phyloP scores from a whole-genome alignment of 2,888 invertebrate species.

The Amblyteles armatorius region DNA sequence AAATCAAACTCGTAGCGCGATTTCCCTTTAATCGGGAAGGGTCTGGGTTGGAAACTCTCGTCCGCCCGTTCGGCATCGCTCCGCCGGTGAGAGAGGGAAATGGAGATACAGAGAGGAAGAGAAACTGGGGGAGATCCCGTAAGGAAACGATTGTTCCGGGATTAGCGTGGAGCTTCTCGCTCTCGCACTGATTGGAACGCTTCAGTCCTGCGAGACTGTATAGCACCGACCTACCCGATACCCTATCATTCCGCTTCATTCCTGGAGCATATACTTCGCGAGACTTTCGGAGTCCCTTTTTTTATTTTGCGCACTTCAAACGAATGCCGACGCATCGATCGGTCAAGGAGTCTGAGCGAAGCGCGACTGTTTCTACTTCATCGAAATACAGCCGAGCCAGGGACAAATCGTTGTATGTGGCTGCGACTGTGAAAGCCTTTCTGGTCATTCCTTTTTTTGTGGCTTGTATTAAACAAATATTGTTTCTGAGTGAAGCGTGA shows the following conservation, averaged over 20 bases:
- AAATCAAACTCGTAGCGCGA: conserved; percentile 80
- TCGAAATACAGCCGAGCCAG: background rate
- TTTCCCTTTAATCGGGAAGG: conserved; percentile 79
- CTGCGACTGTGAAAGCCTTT: background rate
- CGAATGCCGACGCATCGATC: background rate
- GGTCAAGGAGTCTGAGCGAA: conserved; percentile 22
- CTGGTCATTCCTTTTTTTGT: too few relatives aligned
- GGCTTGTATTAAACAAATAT: too few relatives aligned
- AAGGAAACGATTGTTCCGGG: conserved; percentile 80
- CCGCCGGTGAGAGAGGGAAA: conserved; percentile 5
- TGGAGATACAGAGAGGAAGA: conserved; percentile 1
- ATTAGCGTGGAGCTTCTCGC: conserved; percentile 76
- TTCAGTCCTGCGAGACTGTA: conserved; percentile 10
- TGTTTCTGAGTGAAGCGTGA: background rate
- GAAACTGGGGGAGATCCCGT: conserved; percentile 7
- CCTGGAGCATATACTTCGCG: background rate
- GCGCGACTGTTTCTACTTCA: conserved; percentile 9
- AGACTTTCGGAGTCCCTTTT: background rate
- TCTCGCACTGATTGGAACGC: conserved; percentile 80
- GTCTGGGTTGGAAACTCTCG: conserved; percentile 39
- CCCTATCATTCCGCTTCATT: background rate
- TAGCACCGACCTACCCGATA: background rate
- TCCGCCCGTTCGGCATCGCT: conserved; percentile 23
- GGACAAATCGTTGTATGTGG: background rate
- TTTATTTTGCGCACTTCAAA: conserved; percentile 4